Percentiles rank a stretch among this genome's conserved stretches.
phyloP scores from a whole-genome alignment of 1,140 invertebrate genomes.

The Drosophila bifasciata region DNA sequence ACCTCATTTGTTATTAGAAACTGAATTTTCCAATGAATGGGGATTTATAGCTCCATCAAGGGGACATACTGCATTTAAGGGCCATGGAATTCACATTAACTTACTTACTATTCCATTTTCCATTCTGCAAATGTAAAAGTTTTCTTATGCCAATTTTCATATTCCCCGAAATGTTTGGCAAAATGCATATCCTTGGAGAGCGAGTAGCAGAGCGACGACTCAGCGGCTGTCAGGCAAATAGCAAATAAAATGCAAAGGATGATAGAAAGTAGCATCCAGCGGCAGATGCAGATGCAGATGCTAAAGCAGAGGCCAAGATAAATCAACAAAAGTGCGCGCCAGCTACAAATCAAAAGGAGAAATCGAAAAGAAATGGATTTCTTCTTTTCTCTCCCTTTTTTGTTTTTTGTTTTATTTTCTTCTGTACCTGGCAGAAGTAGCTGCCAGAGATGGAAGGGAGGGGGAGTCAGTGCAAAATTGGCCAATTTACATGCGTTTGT shows the following conservation, averaged over 20 bases:
- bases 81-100: conserved; percentile 9
- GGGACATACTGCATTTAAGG: background rate
- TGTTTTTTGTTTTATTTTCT: conserved; percentile 30
- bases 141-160: conserved; percentile 45
- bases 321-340: conserved; percentile 58
- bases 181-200: conserved; percentile 45
- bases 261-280: background rate
- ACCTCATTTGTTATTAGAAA: conserved; percentile 27
- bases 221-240: conserved; percentile 61
- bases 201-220: conserved; percentile 14
- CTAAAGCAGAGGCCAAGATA: conserved; percentile 1
- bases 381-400: conserved; percentile 48
- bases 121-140: conserved; percentile 17
- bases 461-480: conserved; percentile 61
- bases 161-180: conserved; percentile 19
- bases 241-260: conserved; percentile 43
- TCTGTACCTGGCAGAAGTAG: conserved; percentile 15
- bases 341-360: conserved; percentile 68
- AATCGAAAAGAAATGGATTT: conserved; percentile 70
- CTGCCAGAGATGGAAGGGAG: conserved; percentile 1
- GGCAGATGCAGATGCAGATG: too few relatives aligned
- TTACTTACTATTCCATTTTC: conserved; percentile 1
- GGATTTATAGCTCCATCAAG: too few relatives aligned
- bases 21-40: conserved; percentile 9
- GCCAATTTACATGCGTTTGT: conserved; percentile 79